These are phyloP conservation scores for Nycticorax nycticorax DNA, from an alignment of 2,113 vertebrate species.

Conservation along the genomic window DNA sequence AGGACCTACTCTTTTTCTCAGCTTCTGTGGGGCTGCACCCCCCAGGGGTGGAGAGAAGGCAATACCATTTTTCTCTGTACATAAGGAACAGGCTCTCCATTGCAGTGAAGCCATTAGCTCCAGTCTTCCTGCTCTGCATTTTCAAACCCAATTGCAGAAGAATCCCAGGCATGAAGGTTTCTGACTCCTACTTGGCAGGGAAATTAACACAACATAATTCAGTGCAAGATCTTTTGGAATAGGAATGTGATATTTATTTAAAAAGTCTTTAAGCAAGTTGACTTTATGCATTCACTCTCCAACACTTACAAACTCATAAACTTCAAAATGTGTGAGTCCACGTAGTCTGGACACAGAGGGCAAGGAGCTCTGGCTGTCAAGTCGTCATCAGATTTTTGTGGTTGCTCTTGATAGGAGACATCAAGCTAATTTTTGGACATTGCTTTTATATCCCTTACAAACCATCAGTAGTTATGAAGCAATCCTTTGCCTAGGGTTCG, in stretches of 20 bases:
- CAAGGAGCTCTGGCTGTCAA: not conserved
- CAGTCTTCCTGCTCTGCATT: not conserved
- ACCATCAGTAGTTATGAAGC: not conserved
- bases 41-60: not conserved
- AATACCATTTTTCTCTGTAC: not conserved
- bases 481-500: not conserved
- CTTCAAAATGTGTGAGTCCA: not conserved
- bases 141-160: not conserved
- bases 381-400: not conserved
- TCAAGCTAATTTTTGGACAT: not conserved
- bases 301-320: not conserved
- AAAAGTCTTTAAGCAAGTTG: not conserved
- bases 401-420: not conserved
- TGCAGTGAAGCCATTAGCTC: not conserved
- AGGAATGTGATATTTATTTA: not conserved
- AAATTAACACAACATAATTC: not conserved
- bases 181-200: not conserved
- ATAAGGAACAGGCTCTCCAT: not conserved
- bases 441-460: not conserved
- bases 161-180: not conserved
- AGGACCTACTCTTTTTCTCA: not conserved
- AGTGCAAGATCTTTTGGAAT: not conserved
- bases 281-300: not conserved
- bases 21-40: not conserved
- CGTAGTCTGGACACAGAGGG: not conserved